phyloP scores from a whole-genome alignment of 2,797 vertebrate genomes.

The Pelochelys cantorii region DNA sequence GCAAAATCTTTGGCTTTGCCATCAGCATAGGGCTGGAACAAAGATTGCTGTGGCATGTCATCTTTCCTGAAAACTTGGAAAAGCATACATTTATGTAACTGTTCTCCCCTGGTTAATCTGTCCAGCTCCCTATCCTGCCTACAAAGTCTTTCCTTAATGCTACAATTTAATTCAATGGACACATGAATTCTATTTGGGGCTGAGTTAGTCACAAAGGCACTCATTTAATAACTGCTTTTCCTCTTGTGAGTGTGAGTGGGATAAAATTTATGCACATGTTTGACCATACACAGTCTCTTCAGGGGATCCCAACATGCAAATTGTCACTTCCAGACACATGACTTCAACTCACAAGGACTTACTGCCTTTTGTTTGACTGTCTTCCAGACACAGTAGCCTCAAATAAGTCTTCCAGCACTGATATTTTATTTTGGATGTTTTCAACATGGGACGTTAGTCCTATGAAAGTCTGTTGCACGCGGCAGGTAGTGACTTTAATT shows the following conservation, averaged over 20 bases:
- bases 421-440: not conserved
- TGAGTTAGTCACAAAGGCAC: not conserved
- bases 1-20: not conserved
- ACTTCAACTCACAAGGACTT: not conserved
- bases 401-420: not conserved
- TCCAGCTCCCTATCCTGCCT: not conserved
- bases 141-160: not conserved
- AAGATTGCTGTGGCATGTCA: not conserved
- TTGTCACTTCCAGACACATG: not conserved
- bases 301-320: not conserved
- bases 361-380: not conserved
- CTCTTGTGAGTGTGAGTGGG: not conserved
- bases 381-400: not conserved
- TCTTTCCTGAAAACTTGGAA: not conserved
- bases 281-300: not conserved
- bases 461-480: not conserved
- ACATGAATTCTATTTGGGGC: not conserved
- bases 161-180: not conserved
- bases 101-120: not conserved
- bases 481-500: not conserved
- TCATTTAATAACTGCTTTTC: fast-evolving
- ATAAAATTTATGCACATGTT: not conserved
- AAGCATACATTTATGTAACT: not conserved
- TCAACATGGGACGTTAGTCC: not conserved
- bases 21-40: not conserved